A percentile compares a stretch with the other conserved stretches of the same genome.
Evolutionary conservation across 2,888 invertebrate genomes (phyloP).

Genomic region (Plebejus melissa): DNA sequence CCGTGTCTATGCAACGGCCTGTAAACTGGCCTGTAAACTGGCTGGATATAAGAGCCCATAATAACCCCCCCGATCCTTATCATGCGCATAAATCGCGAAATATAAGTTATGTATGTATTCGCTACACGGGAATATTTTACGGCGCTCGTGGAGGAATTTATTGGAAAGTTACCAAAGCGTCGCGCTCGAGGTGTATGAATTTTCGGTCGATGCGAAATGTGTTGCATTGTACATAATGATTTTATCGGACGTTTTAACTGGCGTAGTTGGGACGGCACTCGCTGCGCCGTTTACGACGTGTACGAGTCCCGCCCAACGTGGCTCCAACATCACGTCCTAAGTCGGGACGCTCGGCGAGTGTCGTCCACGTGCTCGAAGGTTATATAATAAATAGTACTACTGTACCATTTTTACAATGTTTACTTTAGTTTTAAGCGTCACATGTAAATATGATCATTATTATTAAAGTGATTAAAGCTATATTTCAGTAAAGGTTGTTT

Average conservation of each 20-base stretch:
- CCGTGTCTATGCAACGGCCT: too few relatives aligned
- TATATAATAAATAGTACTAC: slow-evolving; percentile 32
- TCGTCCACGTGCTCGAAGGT: slow-evolving; percentile 15
- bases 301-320: neutral
- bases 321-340: neutral
- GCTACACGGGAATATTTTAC: slow-evolving; percentile 3
- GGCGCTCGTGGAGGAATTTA: slow-evolving; percentile 7
- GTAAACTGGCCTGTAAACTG: too few relatives aligned
- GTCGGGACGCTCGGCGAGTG: neutral
- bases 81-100: slow-evolving; percentile 2
- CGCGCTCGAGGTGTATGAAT: slow-evolving; percentile 4
- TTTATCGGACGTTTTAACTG: slow-evolving; percentile 18
- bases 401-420: slow-evolving; percentile 64
- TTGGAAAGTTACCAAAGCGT: slow-evolving; percentile 17
- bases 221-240: slow-evolving; percentile 19
- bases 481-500: slow-evolving; percentile 64
- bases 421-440: slow-evolving; percentile 70
- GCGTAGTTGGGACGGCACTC: slow-evolving; percentile 13
- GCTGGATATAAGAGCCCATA: too few relatives aligned
- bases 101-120: slow-evolving; percentile 2
- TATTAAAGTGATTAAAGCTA: slow-evolving; percentile 76
- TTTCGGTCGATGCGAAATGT: slow-evolving; percentile 22
- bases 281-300: neutral
- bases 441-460: slow-evolving; percentile 69
- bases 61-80: neutral